Base-by-base conservation (phyloP, 2,888 invertebrate species). In the Drosophila lutescens region DNA sequence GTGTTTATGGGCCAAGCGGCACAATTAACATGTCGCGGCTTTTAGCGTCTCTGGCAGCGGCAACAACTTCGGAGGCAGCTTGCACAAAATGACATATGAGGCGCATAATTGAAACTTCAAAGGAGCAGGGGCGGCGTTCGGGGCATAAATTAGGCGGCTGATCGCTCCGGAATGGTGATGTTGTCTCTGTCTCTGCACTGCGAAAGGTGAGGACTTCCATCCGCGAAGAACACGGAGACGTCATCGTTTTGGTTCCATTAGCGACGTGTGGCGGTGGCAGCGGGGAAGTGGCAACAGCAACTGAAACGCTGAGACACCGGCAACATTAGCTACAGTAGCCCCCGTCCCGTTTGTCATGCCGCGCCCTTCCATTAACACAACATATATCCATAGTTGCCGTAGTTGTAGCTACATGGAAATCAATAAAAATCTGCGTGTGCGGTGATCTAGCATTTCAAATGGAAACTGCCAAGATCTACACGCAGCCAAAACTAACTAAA, bases 21-120 rank as follows among this genome's bases (percentile, higher is more conserved):
- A 89, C 88, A 90, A 90, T 90, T 90, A 90, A 90, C 89, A 89
- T 83, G 88, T 88, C 86, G 79, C 89, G 90, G 83, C 89, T 84
- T 87, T 86, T 87, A 86, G 85, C 86, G 80, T 79, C 81, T 84
- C 65, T 74, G 44, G 60, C 62, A 23, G 5, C 51, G 23, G 43
- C 47, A 36, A 43, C 38, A 49, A 23, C 54, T 41, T 46, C 63
- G 59, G 44, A 44, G 67, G 71, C 80, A 80, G 77, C 77, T 83
- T 80, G 84, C 80, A 84, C 77, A 79, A 86, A 82, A 89, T 89
- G 90, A 90, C 89, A 89, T 83, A 90, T 89, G 90, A 80, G 80
- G 77, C 88, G 78, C 89, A 88, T 86, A 90, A 86, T 86, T 83
- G 83, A 89, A 85, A 89, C 89, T 89, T 90, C 89, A 90, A 90